Evolutionary conservation across 2,113 vertebrate genomes (phyloP), one percentile per base, ranked within the genome.

Genomic region (Glaucidium brasilianum): DNA sequence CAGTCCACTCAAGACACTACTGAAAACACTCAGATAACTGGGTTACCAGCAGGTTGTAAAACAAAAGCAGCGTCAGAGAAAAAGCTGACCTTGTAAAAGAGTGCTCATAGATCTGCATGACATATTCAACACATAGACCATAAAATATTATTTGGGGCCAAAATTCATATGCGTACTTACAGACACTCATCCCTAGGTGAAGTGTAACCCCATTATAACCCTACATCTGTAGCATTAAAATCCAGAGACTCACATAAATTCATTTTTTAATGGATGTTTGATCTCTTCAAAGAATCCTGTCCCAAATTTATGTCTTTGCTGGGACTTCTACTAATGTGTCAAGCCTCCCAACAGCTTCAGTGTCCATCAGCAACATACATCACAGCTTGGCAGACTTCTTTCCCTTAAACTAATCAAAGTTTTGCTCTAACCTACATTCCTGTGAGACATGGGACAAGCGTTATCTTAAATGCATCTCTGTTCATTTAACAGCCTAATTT

Each of bases 31-130:
- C 50, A n/a, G n/a, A 27, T 37, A 43, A 53, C 37, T 2, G 50
- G 20, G 37, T 29, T 67, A 53, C 27, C 15, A 56, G 15, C 11
- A 47, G 22, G 26, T 56, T 29, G 29, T 26, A 41, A 9, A 87
- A 35, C 16, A 67, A 53, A 60, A 60, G 41, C 5, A 85, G 34
- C 13, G 39, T 6, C n/a, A 41, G 45, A 60, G 34, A 69, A 88
- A 68, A 66, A 62, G 6, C 35, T 37, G 39, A n/a, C 17, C 26
- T 81, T 81, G 37, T 50, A 29, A 50, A 69, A 77, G n/a, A 55
- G 29, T 1, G 0, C 22, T 43, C 2, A 2, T 16, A 90, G 63
- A 67, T 71, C 29, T 60, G 41, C 1, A 6, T 2, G 4, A 69
- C 15, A 7, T 9, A 9, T 47, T 71, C 3, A 2, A 58, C 41